Base-by-base conservation (phyloP, 1,140 invertebrate species). In the Diorhabda sublineata region DNA sequence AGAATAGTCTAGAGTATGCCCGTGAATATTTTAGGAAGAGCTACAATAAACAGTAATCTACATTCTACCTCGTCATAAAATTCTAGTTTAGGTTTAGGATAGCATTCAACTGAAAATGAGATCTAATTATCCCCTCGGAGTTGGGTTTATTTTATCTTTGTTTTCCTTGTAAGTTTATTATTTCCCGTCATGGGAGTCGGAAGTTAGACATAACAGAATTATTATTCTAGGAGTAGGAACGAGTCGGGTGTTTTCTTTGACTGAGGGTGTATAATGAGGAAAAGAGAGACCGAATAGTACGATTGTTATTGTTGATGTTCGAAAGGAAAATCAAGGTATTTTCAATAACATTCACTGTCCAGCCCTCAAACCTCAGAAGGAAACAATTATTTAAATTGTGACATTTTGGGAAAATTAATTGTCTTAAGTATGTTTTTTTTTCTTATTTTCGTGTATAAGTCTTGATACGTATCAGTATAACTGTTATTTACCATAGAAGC, bases 251-350 rank as follows among this genome's bases (percentile, higher is more conserved):
- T 52, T 52, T 52, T 52, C 47, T 52, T 52, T 52, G 47, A 52
- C 47, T 52, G 47, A 61, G 86, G 89, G 93, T 94, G 26, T 61
- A 61, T 8, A 3, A 43, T 2, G 5, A 42, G 26, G 59, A 11
- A 8, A 2, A 11, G 11, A 8, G 8, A 57, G 11, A 57, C 11
- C 8, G 8, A 11, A 8, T 6, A 11, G 59, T 61, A 6, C 26
- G 11, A 61, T 43, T 61, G 59, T 61, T 61, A 61, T 61, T 61
- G 59, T 61, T 61, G 11, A 6, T 11, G 11, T 61, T 43, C 26
- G 8, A 6, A 11, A 3, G 3, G 26, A 11, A 11, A 8, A 3
- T 43, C 59, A 43, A 7, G 11, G 47, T 52, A 52, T n/a, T 0
- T 52, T 26, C 26, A 26, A 26, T 26, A 26, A 1, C 26, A 26